Base-by-base conservation (phyloP, 1,140 invertebrate genomes). In the Saxidomus purpurata region DNA sequence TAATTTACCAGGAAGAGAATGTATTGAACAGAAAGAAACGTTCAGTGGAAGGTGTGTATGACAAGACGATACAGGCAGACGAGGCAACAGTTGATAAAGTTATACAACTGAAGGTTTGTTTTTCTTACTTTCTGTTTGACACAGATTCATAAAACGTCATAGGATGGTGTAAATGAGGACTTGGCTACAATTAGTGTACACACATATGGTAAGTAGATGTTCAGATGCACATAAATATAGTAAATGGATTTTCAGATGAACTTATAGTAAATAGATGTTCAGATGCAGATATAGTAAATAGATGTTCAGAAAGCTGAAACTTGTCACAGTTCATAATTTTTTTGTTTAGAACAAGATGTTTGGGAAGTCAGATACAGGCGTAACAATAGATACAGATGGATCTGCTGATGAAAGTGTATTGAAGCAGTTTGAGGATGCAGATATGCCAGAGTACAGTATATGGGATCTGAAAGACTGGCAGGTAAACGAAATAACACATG, bases 401-500 rank as follows among this genome's bases (percentile, higher is more conserved):
- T 55, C 52, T 13, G 52, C 15, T 19, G 52, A 13, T 55, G 22
- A n/a, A 55, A n/a, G 3, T 22, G 13, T 55, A 55, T 55, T 3
- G 52, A 55, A 22, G n/a, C 1, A 63, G 43, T 28, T 28, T 9
- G 8, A 28, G 11, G 59, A 28, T 28, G n/a, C n/a, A 63, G 1
- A 25, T 28, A n/a, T 28, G 1, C 59, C 59, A 63, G 1, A 63
- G 25, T 63, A 28, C 15, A 76, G 81, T 31, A 47, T 84, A 34
- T 84, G 81, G 81, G 81, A 84, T 22, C 81, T 84, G 3, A 40
- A 61, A 40, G 17, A 61, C 34, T 84, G 59, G 59, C 22, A 84
- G 36, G 81, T 84, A 47, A 49, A 40, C n/a, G 25, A 22, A 43
- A 43, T 43, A n/a, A n/a, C n/a, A n/a, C n/a, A n/a, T n/a, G n/a